phyloP scores from a whole-genome alignment of 2,113 vertebrate species.

The Donacobius atricapilla region DNA sequence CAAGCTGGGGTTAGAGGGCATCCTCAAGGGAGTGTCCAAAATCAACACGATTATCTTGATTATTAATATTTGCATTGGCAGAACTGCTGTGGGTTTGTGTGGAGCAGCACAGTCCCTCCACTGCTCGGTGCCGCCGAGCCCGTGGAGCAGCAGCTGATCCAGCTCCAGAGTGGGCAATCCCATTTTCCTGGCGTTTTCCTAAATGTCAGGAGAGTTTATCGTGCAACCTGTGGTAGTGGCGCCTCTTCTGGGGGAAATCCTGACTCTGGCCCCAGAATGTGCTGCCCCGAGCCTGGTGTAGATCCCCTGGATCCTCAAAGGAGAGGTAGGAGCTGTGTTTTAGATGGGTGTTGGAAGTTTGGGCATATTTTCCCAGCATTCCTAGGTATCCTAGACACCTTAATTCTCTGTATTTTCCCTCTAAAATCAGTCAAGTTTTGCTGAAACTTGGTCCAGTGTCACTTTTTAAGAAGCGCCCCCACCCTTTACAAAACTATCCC shows the following conservation, averaged over 20 bases:
- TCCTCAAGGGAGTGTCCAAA: conserved; percentile 29
- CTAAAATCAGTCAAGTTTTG: neutral
- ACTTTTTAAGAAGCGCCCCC: rapidly evolving
- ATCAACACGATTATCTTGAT: conserved; percentile 30
- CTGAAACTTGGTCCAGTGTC: neutral
- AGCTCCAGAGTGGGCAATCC: neutral
- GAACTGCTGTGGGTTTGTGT: neutral
- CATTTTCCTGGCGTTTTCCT: neutral
- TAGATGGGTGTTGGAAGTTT: neutral
- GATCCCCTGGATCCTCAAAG: neutral
- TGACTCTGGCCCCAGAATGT: rapidly evolving
- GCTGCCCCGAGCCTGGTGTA: neutral
- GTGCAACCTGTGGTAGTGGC: neutral
- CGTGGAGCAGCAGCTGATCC: neutral
- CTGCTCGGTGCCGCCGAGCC: neutral
- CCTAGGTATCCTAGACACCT: neutral
- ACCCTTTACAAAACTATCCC: neutral
- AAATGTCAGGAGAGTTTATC: neutral
- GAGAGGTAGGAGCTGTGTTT: neutral
- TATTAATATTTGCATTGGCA: conserved; percentile 40
- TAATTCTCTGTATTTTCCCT: neutral
- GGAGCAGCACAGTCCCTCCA: neutral
- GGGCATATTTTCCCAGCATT: neutral
- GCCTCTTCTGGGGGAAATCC: neutral
- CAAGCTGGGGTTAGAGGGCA: conserved; percentile 21